These are phyloP conservation scores for Puffinus mauretanicus DNA, from an alignment of 2,113 vertebrate genomes.

Conservation along the genomic window DNA sequence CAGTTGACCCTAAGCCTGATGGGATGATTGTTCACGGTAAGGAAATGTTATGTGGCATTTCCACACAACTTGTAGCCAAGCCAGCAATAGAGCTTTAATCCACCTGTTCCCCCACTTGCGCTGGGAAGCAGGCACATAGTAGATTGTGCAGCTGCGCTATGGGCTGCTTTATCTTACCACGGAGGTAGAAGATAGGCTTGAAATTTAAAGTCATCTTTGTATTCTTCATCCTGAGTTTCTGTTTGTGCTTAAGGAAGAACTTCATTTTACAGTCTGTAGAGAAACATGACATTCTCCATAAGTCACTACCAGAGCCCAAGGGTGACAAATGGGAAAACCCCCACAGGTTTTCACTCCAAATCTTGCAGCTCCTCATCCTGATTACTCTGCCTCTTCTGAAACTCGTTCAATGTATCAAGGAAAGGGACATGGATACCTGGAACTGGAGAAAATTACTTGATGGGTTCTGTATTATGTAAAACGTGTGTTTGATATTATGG, in stretches of 20 bases:
- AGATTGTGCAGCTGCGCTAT: not conserved
- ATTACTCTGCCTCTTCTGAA: not conserved
- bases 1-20: not conserved
- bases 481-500: not conserved
- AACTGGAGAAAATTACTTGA: not conserved
- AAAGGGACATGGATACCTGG: not conserved
- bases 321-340: not conserved
- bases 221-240: not conserved
- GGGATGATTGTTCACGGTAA: not conserved
- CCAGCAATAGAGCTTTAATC: not conserved
- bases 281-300: not conserved
- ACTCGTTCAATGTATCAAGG: not conserved
- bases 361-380: not conserved
- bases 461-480: not conserved
- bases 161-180: not conserved
- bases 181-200: not conserved
- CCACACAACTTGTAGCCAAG: not conserved
- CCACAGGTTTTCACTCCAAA: not conserved
- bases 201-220: not conserved
- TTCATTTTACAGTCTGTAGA: not conserved
- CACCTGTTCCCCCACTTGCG: accelerated
- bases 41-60: not conserved
- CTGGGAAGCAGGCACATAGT: not conserved
- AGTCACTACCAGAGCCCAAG: not conserved
- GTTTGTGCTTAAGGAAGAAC: not conserved